phyloP scores from a whole-genome alignment of 1,140 invertebrate species.

The Teleopsis dalmanni region DNA sequence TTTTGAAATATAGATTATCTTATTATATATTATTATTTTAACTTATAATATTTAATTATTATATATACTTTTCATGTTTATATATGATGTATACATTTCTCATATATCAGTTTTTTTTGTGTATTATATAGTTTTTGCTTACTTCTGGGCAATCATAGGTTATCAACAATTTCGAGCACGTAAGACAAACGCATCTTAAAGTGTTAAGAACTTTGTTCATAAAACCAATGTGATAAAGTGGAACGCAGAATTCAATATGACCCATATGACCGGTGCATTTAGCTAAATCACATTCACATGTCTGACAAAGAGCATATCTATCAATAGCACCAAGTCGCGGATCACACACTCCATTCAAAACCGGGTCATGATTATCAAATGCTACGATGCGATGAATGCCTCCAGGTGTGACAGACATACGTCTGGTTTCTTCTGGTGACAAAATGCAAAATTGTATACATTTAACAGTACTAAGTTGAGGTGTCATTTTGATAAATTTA shows the following conservation, averaged over 20 bases:
- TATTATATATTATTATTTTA: no score
- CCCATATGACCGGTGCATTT: slow-evolving; percentile 98
- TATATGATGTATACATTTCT: background rate
- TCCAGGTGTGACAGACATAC: slow-evolving; percentile 92
- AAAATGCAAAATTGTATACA: slow-evolving; percentile 95
- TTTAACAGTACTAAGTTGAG: no score
- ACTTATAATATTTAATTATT: no score
- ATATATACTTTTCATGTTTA: no score
- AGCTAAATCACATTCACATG: slow-evolving; percentile 94
- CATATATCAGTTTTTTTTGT: background rate
- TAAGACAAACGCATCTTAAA: slow-evolving; percentile 90
- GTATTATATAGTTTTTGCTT: no score
- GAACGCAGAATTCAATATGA: slow-evolving; percentile 93
- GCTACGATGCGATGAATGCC: slow-evolving; percentile 93
- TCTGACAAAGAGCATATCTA: slow-evolving; percentile 83
- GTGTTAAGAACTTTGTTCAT: slow-evolving; percentile 93
- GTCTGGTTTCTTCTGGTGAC: slow-evolving; percentile 92
- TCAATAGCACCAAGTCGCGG: slow-evolving; percentile 95
- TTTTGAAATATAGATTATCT: no score
- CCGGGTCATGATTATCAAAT: slow-evolving; percentile 95
- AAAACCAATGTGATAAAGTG: slow-evolving; percentile 95
- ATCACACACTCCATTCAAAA: slow-evolving; percentile 94
- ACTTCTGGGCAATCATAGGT: slow-evolving; percentile 89
- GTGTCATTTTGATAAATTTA: no score
- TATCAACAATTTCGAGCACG: slow-evolving; percentile 88